Conservation (phyloP, 2,113 vertebrate species). For the Caranx melampygus region DNA sequence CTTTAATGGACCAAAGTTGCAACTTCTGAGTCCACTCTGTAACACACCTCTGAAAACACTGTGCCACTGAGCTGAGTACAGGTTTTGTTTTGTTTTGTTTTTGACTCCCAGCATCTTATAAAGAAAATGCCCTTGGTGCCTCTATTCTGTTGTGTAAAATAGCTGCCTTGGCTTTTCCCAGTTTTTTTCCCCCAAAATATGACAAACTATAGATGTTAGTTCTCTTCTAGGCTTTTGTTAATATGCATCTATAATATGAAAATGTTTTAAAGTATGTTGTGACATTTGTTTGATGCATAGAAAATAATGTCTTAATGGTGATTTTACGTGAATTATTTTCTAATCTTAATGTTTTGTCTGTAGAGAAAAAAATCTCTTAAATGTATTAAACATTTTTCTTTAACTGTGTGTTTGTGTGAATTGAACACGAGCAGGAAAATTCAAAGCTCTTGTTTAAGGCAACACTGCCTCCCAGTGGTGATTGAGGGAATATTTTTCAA, state of each 20-base stretch:
- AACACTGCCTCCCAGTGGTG: constrained; percentile 30
- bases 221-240: constrained; percentile 50
- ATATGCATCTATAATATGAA: constrained; percentile 52
- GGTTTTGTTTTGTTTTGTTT: constrained; percentile 7
- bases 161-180: constrained; percentile 36
- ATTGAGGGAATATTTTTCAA: not conserved
- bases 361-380: constrained; percentile 21
- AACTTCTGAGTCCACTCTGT: constrained; percentile 38
- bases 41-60: constrained; percentile 42
- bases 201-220: constrained; percentile 19
- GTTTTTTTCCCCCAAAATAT: constrained; percentile 20
- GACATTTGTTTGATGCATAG: constrained; percentile 27
- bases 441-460: not conserved
- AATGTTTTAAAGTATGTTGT: constrained; percentile 46
- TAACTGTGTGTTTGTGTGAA: not conserved
- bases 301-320: constrained; percentile 27
- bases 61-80: constrained; percentile 3
- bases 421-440: not conserved
- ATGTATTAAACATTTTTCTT: constrained; percentile 68
- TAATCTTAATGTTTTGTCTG: constrained; percentile 60
- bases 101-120: constrained; percentile 21
- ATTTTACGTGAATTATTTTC: constrained; percentile 53
- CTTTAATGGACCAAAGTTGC: constrained; percentile 71
- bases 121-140: constrained; percentile 55
- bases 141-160: constrained; percentile 66